phyloP scores from a whole-genome alignment of 1,140 invertebrate species.

The Tyrophagus putrescentiae region DNA sequence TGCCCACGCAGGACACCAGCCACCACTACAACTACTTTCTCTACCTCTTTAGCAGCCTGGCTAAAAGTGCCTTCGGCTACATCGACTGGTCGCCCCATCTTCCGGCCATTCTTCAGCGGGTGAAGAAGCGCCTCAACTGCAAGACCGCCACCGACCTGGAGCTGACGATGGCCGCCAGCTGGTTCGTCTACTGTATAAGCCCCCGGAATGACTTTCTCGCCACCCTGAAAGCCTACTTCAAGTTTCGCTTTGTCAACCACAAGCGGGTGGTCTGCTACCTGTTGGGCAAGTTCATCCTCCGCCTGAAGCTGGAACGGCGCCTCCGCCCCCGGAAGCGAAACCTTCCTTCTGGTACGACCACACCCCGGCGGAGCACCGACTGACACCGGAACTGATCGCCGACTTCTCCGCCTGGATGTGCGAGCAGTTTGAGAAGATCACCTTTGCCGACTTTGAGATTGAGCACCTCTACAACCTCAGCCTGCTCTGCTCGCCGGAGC shows the following conservation, averaged over 20 bases:
- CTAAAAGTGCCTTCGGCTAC: background rate
- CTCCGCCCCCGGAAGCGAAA: constrained; percentile 41
- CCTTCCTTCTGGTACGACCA: constrained; percentile 50
- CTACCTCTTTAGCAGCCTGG: background rate
- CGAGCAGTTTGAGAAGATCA: constrained; percentile 58
- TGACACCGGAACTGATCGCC: constrained; percentile 65
- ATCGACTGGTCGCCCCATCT: background rate
- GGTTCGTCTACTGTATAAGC: constrained; percentile 50
- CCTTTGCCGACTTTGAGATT: constrained; percentile 53
- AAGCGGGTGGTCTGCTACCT: constrained; percentile 26
- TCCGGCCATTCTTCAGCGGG: constrained; percentile 51
- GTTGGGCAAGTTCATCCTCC: background rate
- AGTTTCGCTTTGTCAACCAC: constrained; percentile 45
- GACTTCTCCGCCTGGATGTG: constrained; percentile 58
- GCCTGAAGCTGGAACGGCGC: background rate
- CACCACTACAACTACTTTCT: background rate
- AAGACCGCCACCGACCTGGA: constrained; percentile 27
- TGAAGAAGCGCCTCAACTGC: background rate
- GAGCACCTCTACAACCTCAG: constrained; percentile 61
- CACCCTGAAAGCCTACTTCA: constrained; percentile 40
- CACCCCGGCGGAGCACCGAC: constrained; percentile 48
- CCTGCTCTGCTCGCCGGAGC: constrained; percentile 39
- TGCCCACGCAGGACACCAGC: constrained; percentile 36
- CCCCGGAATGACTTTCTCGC: constrained; percentile 31
- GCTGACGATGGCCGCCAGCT: constrained; percentile 72